Base-by-base conservation (phyloP, 2,113 vertebrate genomes). In the Panthera tigris region DNA sequence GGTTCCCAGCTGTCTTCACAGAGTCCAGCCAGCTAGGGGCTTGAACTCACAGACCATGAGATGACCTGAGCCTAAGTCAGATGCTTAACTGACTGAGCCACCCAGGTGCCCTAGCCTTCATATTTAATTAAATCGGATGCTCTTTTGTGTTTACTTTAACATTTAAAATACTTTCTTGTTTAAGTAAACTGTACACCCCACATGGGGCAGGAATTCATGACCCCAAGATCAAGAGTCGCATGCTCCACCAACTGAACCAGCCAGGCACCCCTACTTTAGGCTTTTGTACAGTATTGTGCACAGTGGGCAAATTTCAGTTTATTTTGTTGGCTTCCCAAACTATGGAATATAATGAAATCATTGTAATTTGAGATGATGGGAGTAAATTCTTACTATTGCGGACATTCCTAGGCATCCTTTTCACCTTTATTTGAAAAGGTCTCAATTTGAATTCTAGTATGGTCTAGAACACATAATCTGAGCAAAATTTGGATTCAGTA, bases 311-410 rank as follows among this genome's bases (percentile, higher is more conserved):
- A 84, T 55, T 94, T 93, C 5, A 73, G 14, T 71, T 7, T 85
- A 11, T 80, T 74, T 18, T 91, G 29, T 76, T 95, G 18, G 18
- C 7, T 94, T 84, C 21, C 29, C 80, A 66, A 86, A 61, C 3
- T 33, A 21, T 71, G 16, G 36, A 36, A 82, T 85, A 57, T 41
- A 71, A 82, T 90, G 50, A 81, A 41, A 79, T 91, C 18, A 61
- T n/a, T 97, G 45, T 33, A 73, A 31, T 89, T 95, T 65, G 36
- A 91, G 63, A 65, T 73, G 74, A 76, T 74, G n/a, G 73, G 83
- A 74, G 48, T 97, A 52, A 92, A 91, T 69, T 87, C 14, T 82
- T 96, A 52, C 12, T 79, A 48, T 4, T 66, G 55, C 55, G 31
- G 52, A 68, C 55, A 45, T 91, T 63, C n/a, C 23, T 94, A 73